Base-by-base conservation (phyloP, 1,140 invertebrate genomes). In the Lanistes nyassanus region DNA sequence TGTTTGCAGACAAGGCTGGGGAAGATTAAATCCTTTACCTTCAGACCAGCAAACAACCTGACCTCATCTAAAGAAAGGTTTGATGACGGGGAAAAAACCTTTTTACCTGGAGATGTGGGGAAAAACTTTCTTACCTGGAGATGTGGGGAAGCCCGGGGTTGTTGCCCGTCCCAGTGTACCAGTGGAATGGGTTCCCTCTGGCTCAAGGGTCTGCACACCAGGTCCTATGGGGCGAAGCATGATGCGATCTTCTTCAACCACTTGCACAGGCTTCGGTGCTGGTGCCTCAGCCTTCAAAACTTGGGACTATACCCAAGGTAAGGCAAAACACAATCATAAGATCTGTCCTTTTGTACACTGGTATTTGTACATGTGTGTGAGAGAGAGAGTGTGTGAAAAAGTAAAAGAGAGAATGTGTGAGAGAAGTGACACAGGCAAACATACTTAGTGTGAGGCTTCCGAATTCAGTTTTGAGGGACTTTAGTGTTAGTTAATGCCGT, bases 171-270 rank as follows among this genome's bases (percentile, higher is more conserved):
- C 81, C 26, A 87, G 79, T 29, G 85, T 87, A 53, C 82, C 80
- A 26, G 79, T 84, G 70, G 68, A 76, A 51, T 81, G 82, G 29
- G 80, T 77, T 16, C 78, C 82, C 67, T 87, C 85, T 11, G 88
- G 86, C 76, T 88, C 87, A 64, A 89, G 78, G 34, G 82, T 82
- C 69, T 88, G 87, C 39, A 88, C 78, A 26, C 87, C 88, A 11
- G 84, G 84, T 31, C 88, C 88, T 34, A 89, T 88, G 16, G 88
- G 88, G 31, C 83, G 80, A 56, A 89, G 81, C 42, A 83, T 84
- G 74, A 89, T 85, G 21, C 84, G 78, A 66, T 88, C 88, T 56
- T 87, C 87, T 72, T 88, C 87, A 66, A 96, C 89, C 85, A 95
- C 93, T 68, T 90, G 86, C 81, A 94, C 92, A 13, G 93, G 91